Evolutionary conservation across 2,888 invertebrate species (phyloP).

Genomic region (Drosophila monieri): DNA sequence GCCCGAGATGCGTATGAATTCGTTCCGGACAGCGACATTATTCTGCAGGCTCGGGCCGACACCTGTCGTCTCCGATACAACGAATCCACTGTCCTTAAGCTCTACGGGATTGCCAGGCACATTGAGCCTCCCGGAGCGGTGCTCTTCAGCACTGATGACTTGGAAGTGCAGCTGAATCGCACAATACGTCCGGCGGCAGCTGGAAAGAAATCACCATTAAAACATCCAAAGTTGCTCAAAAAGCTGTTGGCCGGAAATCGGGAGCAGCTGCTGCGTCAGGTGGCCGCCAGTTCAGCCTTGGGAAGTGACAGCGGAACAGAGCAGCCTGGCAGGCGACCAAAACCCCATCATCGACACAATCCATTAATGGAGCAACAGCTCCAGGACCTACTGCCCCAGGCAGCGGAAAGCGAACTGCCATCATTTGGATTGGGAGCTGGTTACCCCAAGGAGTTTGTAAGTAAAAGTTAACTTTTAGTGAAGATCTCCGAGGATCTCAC

Average conservation of each 20-base stretch:
- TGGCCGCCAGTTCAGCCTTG: conserved; percentile 41
- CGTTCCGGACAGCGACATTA: conserved; percentile 84
- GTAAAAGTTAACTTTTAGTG: conserved; percentile 16
- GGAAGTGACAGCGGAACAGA: conserved; percentile 16
- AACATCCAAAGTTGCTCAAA: conserved; percentile 83
- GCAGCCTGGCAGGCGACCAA: conserved; percentile 46
- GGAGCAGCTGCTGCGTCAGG: conserved; percentile 74
- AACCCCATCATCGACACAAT: conserved; percentile 60
- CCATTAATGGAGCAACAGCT: conserved; percentile 61
- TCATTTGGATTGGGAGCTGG: conserved; percentile 34
- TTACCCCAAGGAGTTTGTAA: conserved; percentile 69
- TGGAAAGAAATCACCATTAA: conserved; percentile 80
- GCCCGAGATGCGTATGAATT: conserved; percentile 85
- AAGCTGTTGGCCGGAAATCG: conserved; percentile 78
- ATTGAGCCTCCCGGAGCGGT: conserved; percentile 89
- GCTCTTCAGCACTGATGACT: conserved; percentile 88
- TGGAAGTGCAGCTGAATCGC: conserved; percentile 82
- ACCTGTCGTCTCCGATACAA: conserved; percentile 89
- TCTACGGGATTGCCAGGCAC: conserved; percentile 87
- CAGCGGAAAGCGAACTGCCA: conserved; percentile 60
- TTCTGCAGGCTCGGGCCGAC: conserved; percentile 85
- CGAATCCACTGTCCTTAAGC: conserved; percentile 87
- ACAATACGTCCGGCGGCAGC: conserved; percentile 82
- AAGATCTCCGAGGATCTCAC: background rate
- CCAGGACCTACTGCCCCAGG: conserved; percentile 68